Evolutionary conservation across 2,113 vertebrate genomes (phyloP).

Genomic region (Rhineura floridana): DNA sequence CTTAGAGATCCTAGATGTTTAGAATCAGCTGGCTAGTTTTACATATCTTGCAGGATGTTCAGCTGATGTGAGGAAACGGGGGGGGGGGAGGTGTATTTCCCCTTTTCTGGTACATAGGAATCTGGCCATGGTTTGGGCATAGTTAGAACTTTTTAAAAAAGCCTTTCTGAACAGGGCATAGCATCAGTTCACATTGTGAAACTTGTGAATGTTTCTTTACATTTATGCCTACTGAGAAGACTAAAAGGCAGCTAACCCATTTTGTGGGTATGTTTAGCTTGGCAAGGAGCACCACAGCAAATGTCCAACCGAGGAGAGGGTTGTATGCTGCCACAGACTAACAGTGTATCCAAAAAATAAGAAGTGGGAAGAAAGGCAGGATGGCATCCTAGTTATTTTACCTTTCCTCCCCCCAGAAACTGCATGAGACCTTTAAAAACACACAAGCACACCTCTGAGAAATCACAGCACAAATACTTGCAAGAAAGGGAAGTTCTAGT

Average conservation of each 20-base stretch:
- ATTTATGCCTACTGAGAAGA: neutral
- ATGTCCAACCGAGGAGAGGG: neutral
- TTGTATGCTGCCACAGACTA: neutral
- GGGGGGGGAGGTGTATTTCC: neutral
- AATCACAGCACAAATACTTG: neutral
- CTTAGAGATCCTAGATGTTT: constrained; percentile 28
- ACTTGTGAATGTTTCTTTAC: neutral
- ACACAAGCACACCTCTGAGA: neutral
- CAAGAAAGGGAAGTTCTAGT: neutral
- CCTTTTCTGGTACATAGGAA: neutral
- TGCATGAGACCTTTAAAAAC: neutral
- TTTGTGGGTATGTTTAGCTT: neutral
- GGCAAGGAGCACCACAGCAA: neutral
- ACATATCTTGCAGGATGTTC: neutral
- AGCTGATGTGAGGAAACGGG: neutral
- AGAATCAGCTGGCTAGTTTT: constrained; percentile 13
- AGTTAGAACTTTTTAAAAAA: neutral
- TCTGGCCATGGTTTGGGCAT: neutral
- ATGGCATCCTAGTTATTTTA: neutral
- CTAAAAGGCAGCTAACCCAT: neutral
- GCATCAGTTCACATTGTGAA: neutral
- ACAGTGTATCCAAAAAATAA: neutral
- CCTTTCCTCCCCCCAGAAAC: neutral
- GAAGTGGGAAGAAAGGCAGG: neutral
- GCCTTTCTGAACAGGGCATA: neutral